A percentile compares a stretch with the other conserved stretches of the same genome.
Evolutionary conservation across 2,888 invertebrate species (phyloP).

Genomic region (Teleiodes luculella): DNA sequence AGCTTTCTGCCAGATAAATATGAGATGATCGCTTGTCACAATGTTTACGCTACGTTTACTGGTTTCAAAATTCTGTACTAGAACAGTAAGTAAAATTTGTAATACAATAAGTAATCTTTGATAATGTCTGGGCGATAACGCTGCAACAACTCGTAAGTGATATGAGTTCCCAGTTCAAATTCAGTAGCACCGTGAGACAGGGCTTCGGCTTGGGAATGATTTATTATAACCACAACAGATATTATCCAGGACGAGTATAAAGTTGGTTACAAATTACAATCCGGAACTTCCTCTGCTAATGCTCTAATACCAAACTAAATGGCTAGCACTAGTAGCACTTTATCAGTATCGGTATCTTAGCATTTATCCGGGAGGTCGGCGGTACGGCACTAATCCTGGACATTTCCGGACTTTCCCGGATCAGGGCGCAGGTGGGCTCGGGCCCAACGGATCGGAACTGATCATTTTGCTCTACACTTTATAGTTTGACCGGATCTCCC

Average conservation of each 20-base stretch:
- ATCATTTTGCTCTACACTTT: conserved; percentile 47
- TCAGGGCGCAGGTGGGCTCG: conserved; percentile 52
- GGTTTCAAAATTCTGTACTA: too few relatives aligned
- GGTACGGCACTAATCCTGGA: conserved; percentile 34
- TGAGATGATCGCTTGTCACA: too few relatives aligned
- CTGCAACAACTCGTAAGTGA: too few relatives aligned
- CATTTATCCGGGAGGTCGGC: conserved; percentile 44
- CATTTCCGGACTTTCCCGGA: conserved; percentile 40
- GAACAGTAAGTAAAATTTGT: too few relatives aligned
- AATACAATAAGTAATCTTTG: too few relatives aligned
- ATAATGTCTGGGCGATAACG: too few relatives aligned
- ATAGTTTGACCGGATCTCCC: conserved; percentile 19
- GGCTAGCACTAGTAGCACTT: conserved; percentile 49
- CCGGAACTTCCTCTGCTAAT: conserved; percentile 17
- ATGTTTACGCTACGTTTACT: too few relatives aligned
- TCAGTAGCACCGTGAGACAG: too few relatives aligned
- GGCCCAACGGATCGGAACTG: conserved; percentile 42
- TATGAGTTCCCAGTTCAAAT: too few relatives aligned
- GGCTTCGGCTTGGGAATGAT: neutral
- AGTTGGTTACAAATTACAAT: neutral
- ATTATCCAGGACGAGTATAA: neutral
- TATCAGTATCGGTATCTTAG: conserved; percentile 57
- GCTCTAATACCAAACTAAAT: conserved; percentile 53
- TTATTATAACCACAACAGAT: neutral
- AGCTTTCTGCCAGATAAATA: too few relatives aligned